A percentile compares a stretch with the other conserved stretches of the same genome.
These are phyloP conservation scores for Octonoba sinensis DNA, from an alignment of 2,888 invertebrate genomes.

Conservation along the genomic window DNA sequence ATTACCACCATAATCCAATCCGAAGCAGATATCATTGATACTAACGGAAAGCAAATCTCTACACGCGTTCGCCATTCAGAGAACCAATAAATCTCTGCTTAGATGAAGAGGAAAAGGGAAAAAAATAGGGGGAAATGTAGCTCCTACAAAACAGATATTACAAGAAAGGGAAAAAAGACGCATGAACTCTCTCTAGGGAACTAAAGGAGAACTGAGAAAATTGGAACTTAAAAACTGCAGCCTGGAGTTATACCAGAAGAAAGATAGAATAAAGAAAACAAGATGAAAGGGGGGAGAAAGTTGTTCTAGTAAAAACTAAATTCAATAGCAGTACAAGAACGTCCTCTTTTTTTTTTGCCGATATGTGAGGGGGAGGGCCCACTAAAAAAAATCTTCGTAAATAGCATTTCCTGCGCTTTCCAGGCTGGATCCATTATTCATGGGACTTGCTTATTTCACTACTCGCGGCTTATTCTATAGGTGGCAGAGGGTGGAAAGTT, in stretches of 20 bases:
- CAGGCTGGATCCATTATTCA: conserved; percentile 55
- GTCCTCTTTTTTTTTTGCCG: background rate
- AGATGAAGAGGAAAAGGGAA: background rate
- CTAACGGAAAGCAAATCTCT: no score
- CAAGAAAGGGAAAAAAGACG: no score
- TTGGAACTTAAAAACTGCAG: conserved; percentile 56
- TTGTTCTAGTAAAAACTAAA: conserved; percentile 49
- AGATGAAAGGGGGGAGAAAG: conserved; percentile 5
- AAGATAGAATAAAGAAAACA: conserved; percentile 11
- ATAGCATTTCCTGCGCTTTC: conserved; percentile 57
- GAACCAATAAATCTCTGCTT: no score
- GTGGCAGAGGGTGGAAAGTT: conserved; percentile 24
- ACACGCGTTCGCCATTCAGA: no score
- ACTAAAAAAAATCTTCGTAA: conserved; percentile 37
- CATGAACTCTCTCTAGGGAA: background rate
- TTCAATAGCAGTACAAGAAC: conserved; percentile 44
- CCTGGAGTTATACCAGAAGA: conserved; percentile 34
- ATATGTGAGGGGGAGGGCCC: background rate
- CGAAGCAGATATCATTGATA: no score
- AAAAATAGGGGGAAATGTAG: conserved; percentile 17
- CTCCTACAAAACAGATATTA: background rate
- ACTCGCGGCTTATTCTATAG: conserved; percentile 19
- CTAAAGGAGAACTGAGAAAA: conserved; percentile 33
- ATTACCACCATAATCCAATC: no score
- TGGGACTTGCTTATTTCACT: conserved; percentile 47